phyloP scores from a whole-genome alignment of 2,888 invertebrate genomes.

The Pyralis farinalis region DNA sequence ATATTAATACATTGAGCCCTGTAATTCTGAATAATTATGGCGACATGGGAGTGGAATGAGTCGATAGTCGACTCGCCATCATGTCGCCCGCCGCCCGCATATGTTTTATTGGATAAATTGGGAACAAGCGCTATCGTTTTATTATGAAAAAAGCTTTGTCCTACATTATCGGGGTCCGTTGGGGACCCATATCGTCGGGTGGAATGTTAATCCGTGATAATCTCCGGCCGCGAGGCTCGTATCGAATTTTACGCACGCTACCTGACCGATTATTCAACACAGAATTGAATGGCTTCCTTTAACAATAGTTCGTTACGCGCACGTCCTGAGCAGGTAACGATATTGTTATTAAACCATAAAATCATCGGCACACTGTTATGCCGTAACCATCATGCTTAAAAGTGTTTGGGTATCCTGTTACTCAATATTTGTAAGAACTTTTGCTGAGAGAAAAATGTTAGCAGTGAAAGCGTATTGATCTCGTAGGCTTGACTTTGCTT shows the following conservation, averaged over 20 bases:
- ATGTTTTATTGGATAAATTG: constrained; percentile 72
- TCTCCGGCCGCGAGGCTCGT: constrained; percentile 54
- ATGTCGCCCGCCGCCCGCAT: constrained; percentile 61
- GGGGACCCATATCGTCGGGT: constrained; percentile 42
- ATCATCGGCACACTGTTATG: constrained; percentile 11
- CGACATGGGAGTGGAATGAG: constrained; percentile 44
- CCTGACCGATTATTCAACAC: constrained; percentile 65
- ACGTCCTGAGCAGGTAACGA: constrained; percentile 49
- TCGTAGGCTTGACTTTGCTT: constrained; percentile 28
- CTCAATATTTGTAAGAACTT: no score
- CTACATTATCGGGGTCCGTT: constrained; percentile 42
- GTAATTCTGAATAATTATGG: constrained; percentile 65
- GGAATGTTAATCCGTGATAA: constrained; percentile 78
- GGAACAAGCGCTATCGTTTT: constrained; percentile 46
- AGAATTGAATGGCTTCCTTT: constrained; percentile 64
- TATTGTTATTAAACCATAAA: constrained; percentile 30
- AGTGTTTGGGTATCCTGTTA: no score
- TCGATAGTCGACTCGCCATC: constrained; percentile 29
- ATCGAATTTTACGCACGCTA: constrained; percentile 74
- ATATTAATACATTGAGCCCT: constrained; percentile 46
- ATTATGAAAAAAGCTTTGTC: constrained; percentile 54
- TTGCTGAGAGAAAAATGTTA: no score
- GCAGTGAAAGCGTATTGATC: constrained; percentile 11
- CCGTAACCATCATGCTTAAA: constrained; percentile 20
- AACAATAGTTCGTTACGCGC: constrained; percentile 51